A percentile compares a stretch with the other conserved stretches of the same genome.
Conservation (phyloP, 2,797 vertebrate genomes). For the Leptatherina wallacei region DNA sequence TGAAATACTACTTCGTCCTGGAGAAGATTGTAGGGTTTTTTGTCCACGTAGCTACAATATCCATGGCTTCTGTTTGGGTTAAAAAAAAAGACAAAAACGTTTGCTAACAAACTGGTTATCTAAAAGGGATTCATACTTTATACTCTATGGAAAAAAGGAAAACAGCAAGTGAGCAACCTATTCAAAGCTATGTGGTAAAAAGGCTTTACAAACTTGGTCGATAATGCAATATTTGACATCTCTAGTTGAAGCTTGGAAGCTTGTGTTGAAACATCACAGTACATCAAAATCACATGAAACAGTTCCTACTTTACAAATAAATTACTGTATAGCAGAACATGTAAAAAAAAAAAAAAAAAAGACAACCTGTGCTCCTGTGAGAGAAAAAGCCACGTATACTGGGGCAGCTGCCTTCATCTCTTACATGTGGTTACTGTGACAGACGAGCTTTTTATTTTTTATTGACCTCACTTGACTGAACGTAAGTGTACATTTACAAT, state of each 20-base stretch:
- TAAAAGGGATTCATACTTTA: conserved; percentile 55
- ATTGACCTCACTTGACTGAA: conserved; percentile 64
- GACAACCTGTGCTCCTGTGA: conserved; percentile 61
- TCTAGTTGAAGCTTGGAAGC: conserved; percentile 58
- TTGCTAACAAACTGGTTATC: conserved; percentile 62
- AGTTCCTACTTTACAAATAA: conserved; percentile 80
- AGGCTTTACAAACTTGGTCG: conserved; percentile 75
- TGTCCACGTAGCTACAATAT: conserved; percentile 65
- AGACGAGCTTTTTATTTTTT: conserved; percentile 46
- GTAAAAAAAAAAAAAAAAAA: conserved; percentile 67
- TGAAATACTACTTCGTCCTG: conserved; percentile 67
- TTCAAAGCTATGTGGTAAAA: conserved; percentile 64
- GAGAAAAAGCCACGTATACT: conserved; percentile 70
- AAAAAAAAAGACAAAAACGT: conserved; percentile 18
- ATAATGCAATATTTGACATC: conserved; percentile 66
- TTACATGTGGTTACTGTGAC: conserved; percentile 48
- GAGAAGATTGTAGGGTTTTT: conserved; percentile 36
- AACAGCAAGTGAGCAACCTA: conserved; percentile 68
- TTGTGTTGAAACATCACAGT: conserved; percentile 71
- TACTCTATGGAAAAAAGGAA: conserved; percentile 58
- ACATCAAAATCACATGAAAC: conserved; percentile 74
- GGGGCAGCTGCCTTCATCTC: conserved; percentile 73
- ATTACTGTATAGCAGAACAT: conserved; percentile 78
- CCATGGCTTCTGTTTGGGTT: conserved; percentile 53
- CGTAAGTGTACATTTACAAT: conserved; percentile 67